Conservation (phyloP, 2,797 vertebrate species). For the Squalus acanthias region DNA sequence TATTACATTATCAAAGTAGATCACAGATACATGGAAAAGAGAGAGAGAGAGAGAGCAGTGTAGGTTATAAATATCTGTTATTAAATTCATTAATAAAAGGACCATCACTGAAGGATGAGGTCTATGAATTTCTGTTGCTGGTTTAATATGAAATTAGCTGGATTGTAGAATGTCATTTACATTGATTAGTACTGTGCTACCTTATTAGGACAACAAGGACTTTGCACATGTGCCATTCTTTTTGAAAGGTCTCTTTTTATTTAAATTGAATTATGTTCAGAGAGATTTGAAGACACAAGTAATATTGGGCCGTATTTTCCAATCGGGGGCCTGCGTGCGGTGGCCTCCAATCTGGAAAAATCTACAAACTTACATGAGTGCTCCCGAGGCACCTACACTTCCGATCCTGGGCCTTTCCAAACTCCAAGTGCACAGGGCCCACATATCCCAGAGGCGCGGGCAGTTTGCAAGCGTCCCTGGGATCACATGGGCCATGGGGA, state of each 20-base stretch:
- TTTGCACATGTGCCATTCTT: not conserved
- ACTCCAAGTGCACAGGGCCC: too few relatives aligned
- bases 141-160: not conserved
- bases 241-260: not conserved
- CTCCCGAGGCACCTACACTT: too few relatives aligned
- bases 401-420: too few relatives aligned
- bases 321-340: too few relatives aligned
- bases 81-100: not conserved
- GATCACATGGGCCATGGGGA: too few relatives aligned
- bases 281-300: not conserved
- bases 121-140: not conserved
- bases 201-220: too few relatives aligned
- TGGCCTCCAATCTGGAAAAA: too few relatives aligned
- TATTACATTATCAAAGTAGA: not conserved
- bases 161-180: not conserved
- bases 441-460: too few relatives aligned
- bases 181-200: not conserved
- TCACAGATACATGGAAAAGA: not conserved
- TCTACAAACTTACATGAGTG: too few relatives aligned
- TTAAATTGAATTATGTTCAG: not conserved
- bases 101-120: not conserved
- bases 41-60: not conserved
- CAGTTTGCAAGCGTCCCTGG: too few relatives aligned
- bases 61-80: not conserved
- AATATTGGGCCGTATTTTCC: too few relatives aligned